These are phyloP conservation scores for Balearica regulorum DNA, from an alignment of 2,797 vertebrate genomes.

Conservation along the genomic window DNA sequence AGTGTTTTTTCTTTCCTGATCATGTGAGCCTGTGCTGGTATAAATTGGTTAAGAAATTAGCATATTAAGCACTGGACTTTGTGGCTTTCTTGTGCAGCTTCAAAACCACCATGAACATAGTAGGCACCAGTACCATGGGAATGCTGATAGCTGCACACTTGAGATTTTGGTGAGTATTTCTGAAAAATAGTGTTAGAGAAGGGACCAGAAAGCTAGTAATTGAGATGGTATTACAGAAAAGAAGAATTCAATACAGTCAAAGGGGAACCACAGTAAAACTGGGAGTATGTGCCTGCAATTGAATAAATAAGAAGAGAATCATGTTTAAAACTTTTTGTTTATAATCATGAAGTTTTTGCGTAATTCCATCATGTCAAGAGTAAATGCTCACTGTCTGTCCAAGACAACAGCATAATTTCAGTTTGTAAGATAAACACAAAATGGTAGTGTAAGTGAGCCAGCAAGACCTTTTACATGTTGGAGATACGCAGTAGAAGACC, in stretches of 20 bases:
- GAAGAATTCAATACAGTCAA: background rate
- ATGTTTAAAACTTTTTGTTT: background rate
- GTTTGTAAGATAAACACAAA: background rate
- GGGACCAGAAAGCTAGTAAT: background rate
- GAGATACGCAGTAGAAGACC: background rate
- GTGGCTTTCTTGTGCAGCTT: background rate
- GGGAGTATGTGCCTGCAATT: background rate
- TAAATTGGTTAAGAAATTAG: background rate
- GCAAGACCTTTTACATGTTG: background rate
- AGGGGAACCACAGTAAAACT: background rate
- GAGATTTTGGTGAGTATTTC: background rate
- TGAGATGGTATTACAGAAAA: background rate
- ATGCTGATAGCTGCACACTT: background rate
- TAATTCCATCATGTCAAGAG: background rate
- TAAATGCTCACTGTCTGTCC: background rate
- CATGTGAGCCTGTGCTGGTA: background rate
- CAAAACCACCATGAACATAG: background rate
- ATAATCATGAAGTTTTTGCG: background rate
- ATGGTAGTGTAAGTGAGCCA: background rate
- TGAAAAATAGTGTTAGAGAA: background rate
- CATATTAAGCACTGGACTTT: background rate
- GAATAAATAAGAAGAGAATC: background rate
- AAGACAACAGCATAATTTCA: background rate
- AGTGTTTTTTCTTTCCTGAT: background rate
- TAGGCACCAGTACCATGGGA: background rate